Percentiles rank a stretch among this genome's conserved stretches.
Conservation (phyloP, 2,797 vertebrate species). For the Masticophis lateralis region DNA sequence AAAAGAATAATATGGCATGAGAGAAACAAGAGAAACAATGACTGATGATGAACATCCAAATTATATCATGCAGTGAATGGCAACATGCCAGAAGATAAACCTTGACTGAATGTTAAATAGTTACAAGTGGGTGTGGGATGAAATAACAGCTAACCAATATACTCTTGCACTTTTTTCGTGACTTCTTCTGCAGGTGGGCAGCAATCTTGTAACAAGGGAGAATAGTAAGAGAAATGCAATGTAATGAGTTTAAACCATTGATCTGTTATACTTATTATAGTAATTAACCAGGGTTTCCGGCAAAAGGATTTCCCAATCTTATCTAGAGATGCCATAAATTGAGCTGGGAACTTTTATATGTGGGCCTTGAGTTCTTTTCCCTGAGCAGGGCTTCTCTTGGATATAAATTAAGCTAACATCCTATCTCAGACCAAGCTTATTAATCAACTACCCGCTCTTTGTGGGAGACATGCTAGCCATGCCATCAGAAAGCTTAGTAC, state of each 20-base stretch:
- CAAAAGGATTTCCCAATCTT: neutral
- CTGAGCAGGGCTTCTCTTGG: neutral
- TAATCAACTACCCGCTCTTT: neutral
- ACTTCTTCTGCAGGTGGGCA: neutral
- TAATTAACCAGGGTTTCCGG: neutral
- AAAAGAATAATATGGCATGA: conserved; percentile 8
- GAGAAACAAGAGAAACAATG: conserved; percentile 13
- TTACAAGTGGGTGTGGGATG: conserved; percentile 1
- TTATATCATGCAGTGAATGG: conserved; percentile 23
- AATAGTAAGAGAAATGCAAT: neutral
- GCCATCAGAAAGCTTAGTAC: neutral
- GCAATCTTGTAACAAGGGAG: neutral
- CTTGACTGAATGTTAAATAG: conserved; percentile 29
- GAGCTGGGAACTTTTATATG: neutral
- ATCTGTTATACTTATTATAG: neutral
- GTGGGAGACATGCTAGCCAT: neutral
- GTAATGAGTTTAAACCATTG: neutral
- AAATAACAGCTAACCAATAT: neutral
- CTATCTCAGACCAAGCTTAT: neutral
- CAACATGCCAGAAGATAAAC: conserved; percentile 2
- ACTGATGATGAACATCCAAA: neutral
- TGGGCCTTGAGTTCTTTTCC: neutral
- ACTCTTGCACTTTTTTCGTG: neutral
- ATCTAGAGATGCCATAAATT: neutral
- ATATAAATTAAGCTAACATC: neutral